A percentile compares a stretch with the other conserved stretches of the same genome.
Conservation (phyloP, 2,888 invertebrate genomes). For the Drosophila merina region DNA sequence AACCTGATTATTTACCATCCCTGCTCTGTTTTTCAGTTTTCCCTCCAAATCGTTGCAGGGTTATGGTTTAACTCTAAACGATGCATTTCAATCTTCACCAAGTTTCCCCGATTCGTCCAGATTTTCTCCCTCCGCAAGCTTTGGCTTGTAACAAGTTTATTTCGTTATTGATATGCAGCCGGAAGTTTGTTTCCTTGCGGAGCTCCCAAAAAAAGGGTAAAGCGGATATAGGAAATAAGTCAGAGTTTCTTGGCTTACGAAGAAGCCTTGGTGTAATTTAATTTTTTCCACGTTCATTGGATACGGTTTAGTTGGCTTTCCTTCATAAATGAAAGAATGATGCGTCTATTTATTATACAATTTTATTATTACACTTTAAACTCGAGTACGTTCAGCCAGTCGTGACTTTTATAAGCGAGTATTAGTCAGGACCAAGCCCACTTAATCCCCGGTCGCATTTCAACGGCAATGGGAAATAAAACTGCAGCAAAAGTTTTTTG, state of each 20-base stretch:
- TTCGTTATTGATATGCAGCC: constrained; percentile 61
- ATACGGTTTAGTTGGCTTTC: not conserved
- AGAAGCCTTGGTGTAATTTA: not conserved
- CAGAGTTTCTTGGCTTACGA: not conserved
- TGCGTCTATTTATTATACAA: too few species aligned
- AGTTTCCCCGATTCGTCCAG: not conserved
- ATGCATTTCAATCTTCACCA: constrained; percentile 22
- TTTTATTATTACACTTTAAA: too few species aligned
- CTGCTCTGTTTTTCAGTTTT: not conserved
- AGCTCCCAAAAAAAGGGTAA: not conserved
- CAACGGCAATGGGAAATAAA: constrained; percentile 51
- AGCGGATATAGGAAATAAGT: not conserved
- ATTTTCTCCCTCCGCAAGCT: constrained; percentile 13
- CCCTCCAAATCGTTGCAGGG: constrained; percentile 1
- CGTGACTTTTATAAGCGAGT: constrained; percentile 17
- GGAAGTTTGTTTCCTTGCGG: constrained; percentile 43
- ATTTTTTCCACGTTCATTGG: not conserved
- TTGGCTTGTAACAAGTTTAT: constrained; percentile 54
- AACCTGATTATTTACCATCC: constrained; percentile 3
- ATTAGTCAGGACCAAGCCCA: constrained; percentile 23
- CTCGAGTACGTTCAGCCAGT: too few species aligned
- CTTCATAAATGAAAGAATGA: too few species aligned
- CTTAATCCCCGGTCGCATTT: constrained; percentile 63
- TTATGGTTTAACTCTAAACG: constrained; percentile 11
- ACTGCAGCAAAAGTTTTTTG: constrained; percentile 50